Evolutionary conservation across 2,888 invertebrate species (phyloP), one percentile per base, ranked within the genome.

Genomic region (Neoitamus cyanurus): DNA sequence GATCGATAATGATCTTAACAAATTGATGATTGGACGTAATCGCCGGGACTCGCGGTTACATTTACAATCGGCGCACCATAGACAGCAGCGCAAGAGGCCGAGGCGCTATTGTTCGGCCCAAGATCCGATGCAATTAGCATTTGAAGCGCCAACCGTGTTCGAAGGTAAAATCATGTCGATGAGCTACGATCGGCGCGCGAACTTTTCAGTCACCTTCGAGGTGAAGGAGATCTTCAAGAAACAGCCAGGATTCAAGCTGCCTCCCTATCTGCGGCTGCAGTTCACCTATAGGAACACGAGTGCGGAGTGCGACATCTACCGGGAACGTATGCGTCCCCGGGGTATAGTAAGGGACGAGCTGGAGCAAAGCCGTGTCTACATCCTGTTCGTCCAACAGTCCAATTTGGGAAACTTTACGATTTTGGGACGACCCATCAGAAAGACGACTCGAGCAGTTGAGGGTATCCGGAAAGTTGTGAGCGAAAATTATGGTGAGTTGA

Each of bases 141-240:
- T 92, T 90, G 91, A 93, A 86, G 94, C 94, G 86, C 93, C 94
- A 87, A 94, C 94, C 83, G 94, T 95, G 75, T 94, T 95, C 90
- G 93, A 93, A 89, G 95, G 94, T 86, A 94, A 93, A 88, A 94
- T 93, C 85, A 91, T 93, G 86, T 94, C 94, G 87, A 93, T 93
- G 92, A 93, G 93, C 87, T 69, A 93, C 83, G 91, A 92, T 87
- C 92, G 93, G 78, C 92, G 92, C 78, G 91, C 92, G 84, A 93
- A 93, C 88, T 94, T 94, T 90, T 93, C 93, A 86, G 94, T 94
- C 87, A 94, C 94, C 85, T 94, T 95, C 90, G 93, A 93, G 89
- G 94, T 95, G 87, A 92, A 93, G 87, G 92, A 93, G 86, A 93
- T 93, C 87, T 93, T 93, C 90, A 95, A 95, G 90, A 93, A 93